Conservation (phyloP, 2,113 vertebrate species). For the Oostethus manadensis region DNA sequence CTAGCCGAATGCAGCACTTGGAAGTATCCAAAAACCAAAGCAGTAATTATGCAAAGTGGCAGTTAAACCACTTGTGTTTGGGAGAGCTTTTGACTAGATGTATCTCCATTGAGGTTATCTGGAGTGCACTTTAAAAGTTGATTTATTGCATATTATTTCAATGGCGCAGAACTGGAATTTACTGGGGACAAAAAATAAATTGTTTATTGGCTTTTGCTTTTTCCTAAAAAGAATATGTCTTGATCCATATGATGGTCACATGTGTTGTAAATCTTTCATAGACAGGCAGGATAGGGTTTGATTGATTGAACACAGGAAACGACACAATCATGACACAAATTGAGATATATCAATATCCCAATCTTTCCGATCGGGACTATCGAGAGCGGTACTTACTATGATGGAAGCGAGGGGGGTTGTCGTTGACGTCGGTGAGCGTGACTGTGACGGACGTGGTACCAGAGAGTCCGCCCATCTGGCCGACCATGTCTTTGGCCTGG, state of each 20-base stretch:
- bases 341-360: too few species aligned
- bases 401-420: conserved; percentile 89
- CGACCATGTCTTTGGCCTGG: conserved; percentile 98
- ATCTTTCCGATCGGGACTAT: not conserved
- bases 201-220: not conserved
- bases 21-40: conserved; percentile 1
- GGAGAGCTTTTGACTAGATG: not conserved
- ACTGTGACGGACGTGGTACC: conserved; percentile 93
- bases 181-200: not conserved
- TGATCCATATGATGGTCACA: not conserved
- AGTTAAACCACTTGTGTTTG: not conserved
- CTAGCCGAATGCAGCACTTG: not conserved
- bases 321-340: too few species aligned
- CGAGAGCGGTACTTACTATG: conserved; percentile 74
- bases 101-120: not conserved
- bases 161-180: not conserved
- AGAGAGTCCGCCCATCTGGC: conserved; percentile 93
- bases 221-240: not conserved
- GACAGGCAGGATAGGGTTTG: too few species aligned
- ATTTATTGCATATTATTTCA: conserved; percentile 1
- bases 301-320: too few species aligned
- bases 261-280: too few species aligned
- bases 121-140: not conserved
- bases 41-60: conserved; percentile 5
- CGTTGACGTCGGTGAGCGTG: conserved; percentile 91